Base-by-base conservation (phyloP, 30 jellyfish, hydroid and myxozoan genomes). In the Morbakka virulenta region DNA sequence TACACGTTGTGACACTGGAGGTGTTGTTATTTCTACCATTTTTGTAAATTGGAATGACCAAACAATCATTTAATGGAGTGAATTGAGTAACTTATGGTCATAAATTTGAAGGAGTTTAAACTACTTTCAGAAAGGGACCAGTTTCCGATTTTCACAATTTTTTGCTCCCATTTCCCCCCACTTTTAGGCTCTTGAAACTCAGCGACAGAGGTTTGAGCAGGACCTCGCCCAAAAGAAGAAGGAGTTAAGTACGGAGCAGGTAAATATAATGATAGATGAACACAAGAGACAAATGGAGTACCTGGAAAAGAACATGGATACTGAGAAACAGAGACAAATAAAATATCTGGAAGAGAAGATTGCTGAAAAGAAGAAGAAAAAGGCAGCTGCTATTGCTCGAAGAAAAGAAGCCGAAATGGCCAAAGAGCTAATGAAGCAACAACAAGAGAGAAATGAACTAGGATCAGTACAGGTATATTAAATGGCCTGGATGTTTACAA, bases 321-420 rank as follows among this genome's bases (percentile, higher is more conserved):
- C 93, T 0, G 98, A 91, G 79, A 91, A 85, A 76, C 80, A 68
- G 41, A 82, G 98, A 11, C 98, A 91, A 69, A 25, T 84, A 0
- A 34, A 91, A 28, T 49, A 93, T 25, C 23, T 91, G 35, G 95
- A 80, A n/a, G 96, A 79, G 9, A 91, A 84, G 83, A 91, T 91
- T 23, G 98, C 91, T 4, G 96, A 83, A 20, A 78, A 87, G 69
- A 91, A 80, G 34, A 50, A 87, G 30, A 84, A 77, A 69, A 63
- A 93, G 24, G 81, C 67, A 26, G 86, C 71, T n/a, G 91, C 96
- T 6, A 50, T 83, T 65, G 89, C 84, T 13, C 50, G 68, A 32
- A 80, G 74, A 68, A 94, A 83, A 52, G 92, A 91, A 4, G 95
- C 94, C 4, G 98, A 66, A 34, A 79, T 69, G 87, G 76, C 85